These are phyloP conservation scores for Schrankia costaestrigalis DNA, from an alignment of 2,888 invertebrate genomes.

Conservation along the genomic window DNA sequence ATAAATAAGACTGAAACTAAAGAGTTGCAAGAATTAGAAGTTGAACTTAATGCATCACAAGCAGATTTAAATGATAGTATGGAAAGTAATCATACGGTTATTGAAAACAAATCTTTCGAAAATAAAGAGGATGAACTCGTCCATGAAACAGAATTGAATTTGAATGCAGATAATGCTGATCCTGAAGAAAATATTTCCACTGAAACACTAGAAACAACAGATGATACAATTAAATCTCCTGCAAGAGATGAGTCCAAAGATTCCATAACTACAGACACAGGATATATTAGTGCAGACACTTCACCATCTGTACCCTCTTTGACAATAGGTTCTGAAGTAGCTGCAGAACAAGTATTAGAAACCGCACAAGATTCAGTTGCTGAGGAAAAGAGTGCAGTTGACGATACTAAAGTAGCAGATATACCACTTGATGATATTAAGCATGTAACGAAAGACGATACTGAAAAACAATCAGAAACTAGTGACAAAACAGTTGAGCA, in stretches of 20 bases:
- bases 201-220: conserved; percentile 39
- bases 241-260: conserved; percentile 52
- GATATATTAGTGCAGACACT: conserved; percentile 38
- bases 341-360: neutral
- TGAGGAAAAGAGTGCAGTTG: neutral
- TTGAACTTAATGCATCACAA: conserved; percentile 39
- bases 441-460: neutral
- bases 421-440: neutral
- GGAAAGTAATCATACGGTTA: conserved; percentile 63
- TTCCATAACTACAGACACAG: conserved; percentile 48
- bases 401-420: neutral
- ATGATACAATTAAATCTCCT: conserved; percentile 40
- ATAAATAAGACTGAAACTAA: conserved; percentile 1
- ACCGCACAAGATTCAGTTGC: neutral
- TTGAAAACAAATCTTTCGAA: conserved; percentile 61
- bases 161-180: conserved; percentile 21
- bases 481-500: conserved; percentile 1
- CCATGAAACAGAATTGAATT: conserved; percentile 29
- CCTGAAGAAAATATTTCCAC: conserved; percentile 38
- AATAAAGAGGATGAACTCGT: conserved; percentile 33
- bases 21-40: conserved; percentile 8
- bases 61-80: conserved; percentile 62
- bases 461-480: conserved; percentile 1
- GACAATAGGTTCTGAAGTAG: neutral
- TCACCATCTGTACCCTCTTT: conserved; percentile 6